Conservation (phyloP, 2,113 vertebrate genomes). For the Zingel zingel region DNA sequence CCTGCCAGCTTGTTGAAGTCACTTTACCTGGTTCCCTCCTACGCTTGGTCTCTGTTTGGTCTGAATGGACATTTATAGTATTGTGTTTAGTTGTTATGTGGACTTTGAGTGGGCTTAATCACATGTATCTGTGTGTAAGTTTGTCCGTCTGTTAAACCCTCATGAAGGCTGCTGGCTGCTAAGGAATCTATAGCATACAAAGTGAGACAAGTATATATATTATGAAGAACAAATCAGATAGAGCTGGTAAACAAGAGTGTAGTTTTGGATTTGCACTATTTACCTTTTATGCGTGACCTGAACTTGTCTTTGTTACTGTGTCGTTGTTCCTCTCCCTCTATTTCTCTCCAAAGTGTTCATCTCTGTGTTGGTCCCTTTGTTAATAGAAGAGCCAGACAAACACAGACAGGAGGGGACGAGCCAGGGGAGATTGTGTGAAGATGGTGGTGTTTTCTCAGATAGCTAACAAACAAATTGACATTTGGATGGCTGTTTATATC, state of each 20-base stretch:
- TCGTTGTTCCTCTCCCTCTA: not conserved
- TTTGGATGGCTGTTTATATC: slow-evolving; percentile 9
- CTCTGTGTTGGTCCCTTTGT: slow-evolving; percentile 2
- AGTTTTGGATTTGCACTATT: not conserved
- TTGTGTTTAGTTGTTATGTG: slow-evolving; percentile 6
- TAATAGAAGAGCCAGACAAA: slow-evolving; percentile 22
- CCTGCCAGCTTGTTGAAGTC: slow-evolving; percentile 49
- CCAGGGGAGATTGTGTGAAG: slow-evolving; percentile 2
- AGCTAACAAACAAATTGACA: not conserved
- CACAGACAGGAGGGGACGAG: slow-evolving; percentile 2
- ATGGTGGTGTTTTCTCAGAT: slow-evolving; percentile 1
- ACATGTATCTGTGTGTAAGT: not conserved
- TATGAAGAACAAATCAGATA: not conserved
- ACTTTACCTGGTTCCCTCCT: slow-evolving; percentile 34
- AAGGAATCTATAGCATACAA: not conserved
- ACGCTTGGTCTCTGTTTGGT: slow-evolving; percentile 4
- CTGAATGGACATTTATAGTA: slow-evolving; percentile 19
- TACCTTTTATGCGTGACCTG: not conserved
- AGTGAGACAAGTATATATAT: not conserved
- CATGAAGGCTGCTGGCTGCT: not conserved
- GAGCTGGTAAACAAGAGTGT: not conserved
- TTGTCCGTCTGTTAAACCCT: slow-evolving; percentile 7
- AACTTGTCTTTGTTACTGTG: not conserved
- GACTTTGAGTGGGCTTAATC: slow-evolving; percentile 19
- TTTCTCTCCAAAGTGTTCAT: not conserved